Evolutionary conservation across 2,113 vertebrate genomes (phyloP), one percentile per base, ranked within the genome.

Genomic region (Bubo blakistoni): DNA sequence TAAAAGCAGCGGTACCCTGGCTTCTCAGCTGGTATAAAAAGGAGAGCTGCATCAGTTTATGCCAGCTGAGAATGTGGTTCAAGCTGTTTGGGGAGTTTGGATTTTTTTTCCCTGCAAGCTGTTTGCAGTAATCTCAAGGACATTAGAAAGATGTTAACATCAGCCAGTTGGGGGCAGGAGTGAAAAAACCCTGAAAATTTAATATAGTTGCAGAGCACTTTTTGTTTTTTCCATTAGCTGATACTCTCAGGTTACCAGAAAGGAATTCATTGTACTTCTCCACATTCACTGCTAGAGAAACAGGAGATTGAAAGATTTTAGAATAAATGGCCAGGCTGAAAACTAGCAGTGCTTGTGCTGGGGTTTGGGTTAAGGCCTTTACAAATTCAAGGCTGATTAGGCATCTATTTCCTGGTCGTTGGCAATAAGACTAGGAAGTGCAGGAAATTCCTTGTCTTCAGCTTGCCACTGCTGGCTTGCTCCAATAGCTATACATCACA

Each of bases 231-330:
- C 87, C 93, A 96, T 97, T 97, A 97, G 76, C 71, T 74, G 7
- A 79, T 92, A 95, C 81, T 96, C 95, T 97, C 89, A 95, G 87
- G 94, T 97, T 96, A 96, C 95, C 87, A 95, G 93, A 96, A 90
- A 94, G 84, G 94, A 95, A 96, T 92, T 93, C 59, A 36, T 73
- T 93, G 79, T 51, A 54, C 73, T 96, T 95, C 92, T 93, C 59
- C 49, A 62, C 80, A 74, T 81, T 92, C 20, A 8, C 34, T 81
- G 83, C 72, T 87, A 65, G 71, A 73, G 87, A 91, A 95, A 94
- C n/a, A 44, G 71, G 94, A 91, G 81, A 73, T 54, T 62, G 63
- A 92, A 94, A 73, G 74, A 73, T 55, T 19, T 97, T 63, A 77
- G 84, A 76, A 85, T 77, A 95, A 95, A 73, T 62, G 42, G 25